These are phyloP conservation scores for Cynocephalus volans DNA, from an alignment of 2,113 vertebrate genomes.

Conservation along the genomic window DNA sequence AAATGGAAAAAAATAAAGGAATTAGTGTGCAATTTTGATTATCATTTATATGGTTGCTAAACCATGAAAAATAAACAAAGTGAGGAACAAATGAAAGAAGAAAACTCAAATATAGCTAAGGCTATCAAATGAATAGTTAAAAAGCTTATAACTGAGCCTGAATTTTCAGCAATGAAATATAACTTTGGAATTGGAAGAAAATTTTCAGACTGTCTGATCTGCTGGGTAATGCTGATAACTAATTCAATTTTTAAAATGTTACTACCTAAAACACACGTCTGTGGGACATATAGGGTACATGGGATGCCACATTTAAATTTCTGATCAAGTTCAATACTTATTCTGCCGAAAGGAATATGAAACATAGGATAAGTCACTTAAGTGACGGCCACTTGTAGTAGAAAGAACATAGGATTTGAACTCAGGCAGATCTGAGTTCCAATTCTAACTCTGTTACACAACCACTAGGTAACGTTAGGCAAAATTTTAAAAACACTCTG, in stretches of 20 bases:
- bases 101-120: slow-evolving; percentile 18
- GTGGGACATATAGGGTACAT: not conserved
- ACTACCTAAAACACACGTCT: not conserved
- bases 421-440: not conserved
- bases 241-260: slow-evolving; percentile 14
- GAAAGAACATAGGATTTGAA: slow-evolving; percentile 5
- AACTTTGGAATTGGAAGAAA: not conserved
- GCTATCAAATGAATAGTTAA: slow-evolving; percentile 27
- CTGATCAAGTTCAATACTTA: not conserved
- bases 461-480: not conserved
- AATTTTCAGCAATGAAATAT: slow-evolving; percentile 22
- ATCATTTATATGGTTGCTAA: slow-evolving; percentile 22
- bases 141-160: not conserved
- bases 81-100: not conserved
- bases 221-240: not conserved
- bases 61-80: slow-evolving; percentile 36
- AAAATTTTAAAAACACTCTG: not conserved
- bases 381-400: not conserved
- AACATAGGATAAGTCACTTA: not conserved
- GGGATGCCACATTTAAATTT: slow-evolving; percentile 35
- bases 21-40: not conserved
- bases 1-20: slow-evolving; percentile 67
- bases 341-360: not conserved
- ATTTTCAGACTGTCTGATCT: not conserved
- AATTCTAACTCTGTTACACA: not conserved